Percentiles rank a stretch among this genome's conserved stretches.
phyloP scores from a whole-genome alignment of 92 coral and sea anemone species.

The Plumapathes pennacea region DNA sequence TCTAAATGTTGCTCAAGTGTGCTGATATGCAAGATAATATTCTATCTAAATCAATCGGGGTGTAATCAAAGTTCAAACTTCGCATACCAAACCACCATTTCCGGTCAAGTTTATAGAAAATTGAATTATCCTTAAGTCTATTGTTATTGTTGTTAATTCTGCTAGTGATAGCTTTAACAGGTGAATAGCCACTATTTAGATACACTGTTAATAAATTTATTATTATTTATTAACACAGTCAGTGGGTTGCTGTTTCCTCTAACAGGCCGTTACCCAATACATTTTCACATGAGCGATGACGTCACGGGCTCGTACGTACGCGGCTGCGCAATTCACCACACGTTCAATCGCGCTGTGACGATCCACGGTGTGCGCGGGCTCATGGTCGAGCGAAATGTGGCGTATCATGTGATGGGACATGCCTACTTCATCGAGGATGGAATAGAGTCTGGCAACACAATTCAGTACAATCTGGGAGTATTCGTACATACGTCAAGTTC shows the following conservation, averaged over 20 bases:
- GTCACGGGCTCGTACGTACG: slow-evolving; percentile 91
- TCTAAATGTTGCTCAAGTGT: too few species aligned
- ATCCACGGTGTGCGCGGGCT: slow-evolving; percentile 85
- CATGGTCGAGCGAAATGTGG: slow-evolving; percentile 84
- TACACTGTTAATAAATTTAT: too few species aligned
- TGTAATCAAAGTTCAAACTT: too few species aligned
- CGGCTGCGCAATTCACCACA: slow-evolving; percentile 92
- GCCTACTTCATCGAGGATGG: slow-evolving; percentile 96
- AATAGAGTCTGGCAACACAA: slow-evolving; percentile 86
- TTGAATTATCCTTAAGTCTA: too few species aligned
- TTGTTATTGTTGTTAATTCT: too few species aligned
- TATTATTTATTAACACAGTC: too few species aligned
- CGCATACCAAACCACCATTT: too few species aligned
- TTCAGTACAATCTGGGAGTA: slow-evolving; percentile 86
- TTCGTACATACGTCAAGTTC: slow-evolving; percentile 78
- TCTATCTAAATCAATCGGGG: too few species aligned
- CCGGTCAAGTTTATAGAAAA: too few species aligned
- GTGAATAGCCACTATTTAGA: too few species aligned
- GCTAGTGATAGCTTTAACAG: too few species aligned
- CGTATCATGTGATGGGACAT: slow-evolving; percentile 84
- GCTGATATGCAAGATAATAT: too few species aligned
- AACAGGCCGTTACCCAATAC: slow-evolving; percentile 90
- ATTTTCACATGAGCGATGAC: slow-evolving; percentile 89
- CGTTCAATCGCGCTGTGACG: slow-evolving; percentile 91
- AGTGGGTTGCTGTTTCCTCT: neutral